These are phyloP conservation scores for Hofmannophila pseudospretella DNA, from an alignment of 2,888 invertebrate species.

Conservation along the genomic window DNA sequence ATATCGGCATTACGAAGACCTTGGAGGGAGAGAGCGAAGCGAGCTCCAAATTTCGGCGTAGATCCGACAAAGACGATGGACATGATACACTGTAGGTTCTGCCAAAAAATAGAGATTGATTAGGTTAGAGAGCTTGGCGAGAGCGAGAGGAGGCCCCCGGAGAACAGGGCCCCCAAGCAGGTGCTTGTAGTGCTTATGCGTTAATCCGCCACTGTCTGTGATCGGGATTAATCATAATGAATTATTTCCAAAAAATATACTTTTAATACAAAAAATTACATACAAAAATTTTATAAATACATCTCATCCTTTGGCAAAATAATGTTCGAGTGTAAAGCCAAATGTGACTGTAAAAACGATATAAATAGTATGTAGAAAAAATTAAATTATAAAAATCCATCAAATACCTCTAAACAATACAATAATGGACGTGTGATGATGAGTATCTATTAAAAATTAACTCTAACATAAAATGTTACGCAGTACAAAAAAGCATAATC, in stretches of 20 bases:
- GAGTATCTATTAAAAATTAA: conserved; percentile 35
- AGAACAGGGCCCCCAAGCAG: no score
- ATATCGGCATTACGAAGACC: no score
- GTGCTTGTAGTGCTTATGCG: no score
- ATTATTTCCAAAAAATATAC: conserved; percentile 63
- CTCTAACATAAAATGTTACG: conserved; percentile 53
- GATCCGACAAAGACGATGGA: no score
- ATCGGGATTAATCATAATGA: no score
- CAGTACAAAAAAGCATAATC: conserved; percentile 63
- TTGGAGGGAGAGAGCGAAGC: no score
- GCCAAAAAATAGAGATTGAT: no score
- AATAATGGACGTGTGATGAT: conserved; percentile 44
- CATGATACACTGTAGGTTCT: no score
- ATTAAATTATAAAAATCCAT: conserved; percentile 35
- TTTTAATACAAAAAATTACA: conserved; percentile 68
- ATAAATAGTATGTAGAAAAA: conserved; percentile 41
- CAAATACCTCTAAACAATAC: conserved; percentile 47
- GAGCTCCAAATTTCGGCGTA: no score
- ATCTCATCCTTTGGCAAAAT: conserved; percentile 56
- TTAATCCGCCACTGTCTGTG: no score
- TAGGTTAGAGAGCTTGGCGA: no score
- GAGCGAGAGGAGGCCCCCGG: no score
- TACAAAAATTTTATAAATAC: conserved; percentile 61
- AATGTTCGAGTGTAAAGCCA: conserved; percentile 36
- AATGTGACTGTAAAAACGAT: conserved; percentile 35